These are phyloP conservation scores for Nilaparvata lugens DNA, from an alignment of 1,140 invertebrate species.

Conservation along the genomic window DNA sequence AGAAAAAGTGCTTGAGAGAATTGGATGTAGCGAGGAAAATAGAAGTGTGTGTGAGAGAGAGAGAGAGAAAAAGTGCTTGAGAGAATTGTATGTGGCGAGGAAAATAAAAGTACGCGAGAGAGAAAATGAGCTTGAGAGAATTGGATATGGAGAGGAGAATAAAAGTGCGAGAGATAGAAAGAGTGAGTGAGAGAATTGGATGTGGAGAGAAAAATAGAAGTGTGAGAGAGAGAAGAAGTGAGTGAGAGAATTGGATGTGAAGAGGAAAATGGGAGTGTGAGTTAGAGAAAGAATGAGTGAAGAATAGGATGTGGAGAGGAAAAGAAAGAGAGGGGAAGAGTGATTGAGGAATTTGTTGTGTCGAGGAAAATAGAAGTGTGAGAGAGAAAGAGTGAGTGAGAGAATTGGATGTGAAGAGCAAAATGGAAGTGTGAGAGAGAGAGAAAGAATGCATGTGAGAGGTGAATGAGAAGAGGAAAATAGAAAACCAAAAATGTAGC, in stretches of 20 bases:
- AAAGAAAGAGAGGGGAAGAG: too few species aligned
- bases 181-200: too few species aligned
- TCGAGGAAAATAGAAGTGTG: too few species aligned
- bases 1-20: conserved; percentile 19
- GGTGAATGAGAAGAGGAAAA: too few species aligned
- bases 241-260: neutral
- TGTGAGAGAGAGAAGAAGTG: neutral
- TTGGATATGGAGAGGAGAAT: neutral
- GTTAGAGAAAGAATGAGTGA: too few species aligned
- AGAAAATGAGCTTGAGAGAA: neutral
- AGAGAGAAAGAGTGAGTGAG: too few species aligned
- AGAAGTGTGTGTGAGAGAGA: conserved; percentile 23
- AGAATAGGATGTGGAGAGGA: too few species aligned
- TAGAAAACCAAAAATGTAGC: too few species aligned
- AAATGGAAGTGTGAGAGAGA: neutral
- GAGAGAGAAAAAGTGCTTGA: conserved; percentile 18
- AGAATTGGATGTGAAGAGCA: too few species aligned
- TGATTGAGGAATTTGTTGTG: too few species aligned
- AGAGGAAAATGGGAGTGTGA: too few species aligned
- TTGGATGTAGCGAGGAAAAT: conserved; percentile 23
- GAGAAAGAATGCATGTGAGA: neutral
- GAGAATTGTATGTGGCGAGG: conserved; percentile 9
- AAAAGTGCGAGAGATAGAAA: neutral
- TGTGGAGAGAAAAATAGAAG: neutral
- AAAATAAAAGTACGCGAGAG: neutral